Percentiles rank a stretch among this genome's conserved stretches.
Evolutionary conservation across 53 echinoderm and acorn worm genomes (phyloP).

Genomic region (Glandiceps talaboti): DNA sequence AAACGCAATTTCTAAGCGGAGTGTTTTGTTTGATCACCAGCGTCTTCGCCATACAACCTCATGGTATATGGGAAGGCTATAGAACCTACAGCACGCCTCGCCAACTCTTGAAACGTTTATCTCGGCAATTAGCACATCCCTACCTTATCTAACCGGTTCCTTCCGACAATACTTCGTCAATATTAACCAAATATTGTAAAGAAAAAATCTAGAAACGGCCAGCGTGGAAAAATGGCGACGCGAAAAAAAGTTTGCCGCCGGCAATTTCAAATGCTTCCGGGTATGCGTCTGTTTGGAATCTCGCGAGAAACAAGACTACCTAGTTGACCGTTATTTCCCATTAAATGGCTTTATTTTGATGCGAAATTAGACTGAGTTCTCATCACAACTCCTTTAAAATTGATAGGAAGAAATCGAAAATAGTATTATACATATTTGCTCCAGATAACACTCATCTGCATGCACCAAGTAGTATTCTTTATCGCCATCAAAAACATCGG

Average conservation of each 20-base stretch:
- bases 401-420: no score
- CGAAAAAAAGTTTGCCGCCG: slow-evolving; percentile 58
- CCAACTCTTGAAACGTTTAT: background rate
- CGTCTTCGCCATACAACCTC: background rate
- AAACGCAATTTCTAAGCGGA: background rate
- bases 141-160: background rate
- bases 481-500: background rate
- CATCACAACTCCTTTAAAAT: no score
- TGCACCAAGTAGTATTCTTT: no score
- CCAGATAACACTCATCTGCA: no score
- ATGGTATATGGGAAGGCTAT: background rate
- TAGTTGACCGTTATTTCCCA: background rate
- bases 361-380: no score
- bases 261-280: slow-evolving; percentile 68
- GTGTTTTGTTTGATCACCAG: background rate
- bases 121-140: background rate
- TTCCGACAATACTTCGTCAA: background rate
- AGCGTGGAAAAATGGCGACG: slow-evolving; percentile 57
- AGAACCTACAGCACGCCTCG: background rate
- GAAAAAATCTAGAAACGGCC: background rate
- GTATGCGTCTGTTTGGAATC: slow-evolving; percentile 84
- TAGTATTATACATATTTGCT: no score
- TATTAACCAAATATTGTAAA: background rate
- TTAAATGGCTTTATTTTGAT: no score
- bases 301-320: slow-evolving; percentile 44